Conservation (phyloP, 2,888 invertebrate genomes). For the Drosophila acutilabella region DNA sequence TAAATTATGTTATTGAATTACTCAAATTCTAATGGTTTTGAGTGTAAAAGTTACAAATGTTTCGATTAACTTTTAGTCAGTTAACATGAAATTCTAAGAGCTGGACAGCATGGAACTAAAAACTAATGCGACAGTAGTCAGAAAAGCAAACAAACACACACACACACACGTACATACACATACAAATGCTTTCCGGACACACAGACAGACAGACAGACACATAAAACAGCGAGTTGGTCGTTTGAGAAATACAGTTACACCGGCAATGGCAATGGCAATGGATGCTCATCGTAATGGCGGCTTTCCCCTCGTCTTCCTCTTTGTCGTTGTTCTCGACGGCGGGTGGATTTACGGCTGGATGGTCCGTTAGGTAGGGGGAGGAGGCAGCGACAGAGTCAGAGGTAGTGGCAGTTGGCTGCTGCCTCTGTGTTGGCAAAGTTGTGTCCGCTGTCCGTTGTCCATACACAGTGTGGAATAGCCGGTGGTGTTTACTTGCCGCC, state of each 20-base stretch:
- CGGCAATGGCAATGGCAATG: conserved; percentile 51
- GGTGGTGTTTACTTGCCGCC: conserved; percentile 82
- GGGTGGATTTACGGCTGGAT: conserved; percentile 74
- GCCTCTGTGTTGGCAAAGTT: conserved; percentile 12
- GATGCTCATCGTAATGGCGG: conserved; percentile 67
- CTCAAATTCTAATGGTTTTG: not conserved
- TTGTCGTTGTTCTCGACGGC: conserved; percentile 30
- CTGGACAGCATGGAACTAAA: conserved; percentile 38
- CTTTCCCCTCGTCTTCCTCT: not conserved
- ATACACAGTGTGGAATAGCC: conserved; percentile 62
- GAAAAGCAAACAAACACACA: conserved; percentile 13
- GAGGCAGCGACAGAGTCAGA: not conserved
- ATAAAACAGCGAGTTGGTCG: conserved; percentile 31
- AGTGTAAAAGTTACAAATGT: conserved; percentile 1
- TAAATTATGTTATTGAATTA: not conserved
- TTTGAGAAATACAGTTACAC: conserved; percentile 45
- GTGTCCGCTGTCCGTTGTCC: conserved; percentile 48
- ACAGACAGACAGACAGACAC: conserved; percentile 22
- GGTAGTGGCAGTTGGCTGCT: conserved; percentile 44
- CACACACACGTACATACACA: conserved; percentile 8
- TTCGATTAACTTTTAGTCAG: conserved; percentile 3
- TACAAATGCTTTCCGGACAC: conserved; percentile 1
- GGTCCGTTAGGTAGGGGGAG: conserved; percentile 52
- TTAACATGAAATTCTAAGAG: not conserved
- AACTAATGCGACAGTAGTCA: conserved; percentile 39